Evolutionary conservation across 2,113 vertebrate species (phyloP).

Genomic region (Heloderma charlesbogerti): DNA sequence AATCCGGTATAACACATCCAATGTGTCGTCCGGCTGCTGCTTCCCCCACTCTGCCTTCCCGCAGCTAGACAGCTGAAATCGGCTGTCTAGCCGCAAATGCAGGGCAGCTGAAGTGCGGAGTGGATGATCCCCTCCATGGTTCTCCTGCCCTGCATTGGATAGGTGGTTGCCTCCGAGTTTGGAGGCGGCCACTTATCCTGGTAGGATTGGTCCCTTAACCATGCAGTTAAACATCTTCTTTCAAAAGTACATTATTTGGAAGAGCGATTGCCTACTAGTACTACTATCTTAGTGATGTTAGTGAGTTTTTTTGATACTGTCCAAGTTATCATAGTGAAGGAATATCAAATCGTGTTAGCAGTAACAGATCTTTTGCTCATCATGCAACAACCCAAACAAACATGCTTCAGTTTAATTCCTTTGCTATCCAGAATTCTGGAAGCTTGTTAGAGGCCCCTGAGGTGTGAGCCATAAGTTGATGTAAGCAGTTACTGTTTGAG

Average conservation of each 20-base stretch:
- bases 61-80: too few relatives aligned
- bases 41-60: too few relatives aligned
- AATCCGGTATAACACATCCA: too few relatives aligned
- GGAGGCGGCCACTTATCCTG: too few relatives aligned
- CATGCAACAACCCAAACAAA: neutral
- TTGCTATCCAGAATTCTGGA: neutral
- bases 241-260: neutral
- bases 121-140: too few relatives aligned
- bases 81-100: too few relatives aligned
- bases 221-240: neutral
- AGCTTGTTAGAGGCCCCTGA: neutral
- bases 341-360: neutral
- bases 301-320: neutral
- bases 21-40: too few relatives aligned
- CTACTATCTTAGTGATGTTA: neutral
- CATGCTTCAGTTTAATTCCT: neutral
- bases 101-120: too few relatives aligned
- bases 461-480: neutral
- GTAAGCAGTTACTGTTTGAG: neutral
- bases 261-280: neutral
- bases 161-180: too few relatives aligned
- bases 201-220: too few relatives aligned
- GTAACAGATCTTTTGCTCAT: neutral
- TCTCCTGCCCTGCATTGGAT: too few relatives aligned
- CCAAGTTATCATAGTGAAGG: neutral